These are phyloP conservation scores for Typhlichthys eigenmanni DNA, from an alignment of 2,797 vertebrate species.

Conservation along the genomic window DNA sequence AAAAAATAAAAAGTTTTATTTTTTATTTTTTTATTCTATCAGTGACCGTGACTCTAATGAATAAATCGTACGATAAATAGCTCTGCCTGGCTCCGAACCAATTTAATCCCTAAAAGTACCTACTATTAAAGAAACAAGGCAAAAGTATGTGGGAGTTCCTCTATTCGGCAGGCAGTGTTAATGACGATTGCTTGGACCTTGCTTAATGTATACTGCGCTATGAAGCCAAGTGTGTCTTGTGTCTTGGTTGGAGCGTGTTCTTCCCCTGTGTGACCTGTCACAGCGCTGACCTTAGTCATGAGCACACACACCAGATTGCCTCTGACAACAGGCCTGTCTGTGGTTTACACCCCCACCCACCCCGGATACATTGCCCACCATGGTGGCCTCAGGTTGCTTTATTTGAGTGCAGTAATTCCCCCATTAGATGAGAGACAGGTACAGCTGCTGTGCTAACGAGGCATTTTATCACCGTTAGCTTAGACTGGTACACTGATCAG, in stretches of 20 bases:
- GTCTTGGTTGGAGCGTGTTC: neutral
- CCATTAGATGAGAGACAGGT: conserved; percentile 76
- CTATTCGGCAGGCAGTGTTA: conserved; percentile 51
- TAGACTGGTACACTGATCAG: conserved; percentile 61
- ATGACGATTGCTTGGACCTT: conserved; percentile 57
- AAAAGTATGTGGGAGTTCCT: too few relatives aligned
- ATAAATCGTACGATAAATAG: too few relatives aligned
- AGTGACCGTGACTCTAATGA: too few relatives aligned
- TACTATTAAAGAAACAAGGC: too few relatives aligned
- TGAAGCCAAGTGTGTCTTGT: conserved; percentile 56
- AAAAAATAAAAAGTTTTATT: too few relatives aligned
- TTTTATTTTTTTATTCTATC: too few relatives aligned
- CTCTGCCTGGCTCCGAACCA: too few relatives aligned
- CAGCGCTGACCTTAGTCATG: conserved; percentile 45
- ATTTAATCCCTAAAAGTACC: too few relatives aligned
- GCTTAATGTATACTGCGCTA: conserved; percentile 49
- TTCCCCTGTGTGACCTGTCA: conserved; percentile 32
- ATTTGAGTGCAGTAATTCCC: conserved; percentile 79
- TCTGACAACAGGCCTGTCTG: conserved; percentile 46
- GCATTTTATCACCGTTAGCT: conserved; percentile 79
- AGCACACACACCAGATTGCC: conserved; percentile 49
- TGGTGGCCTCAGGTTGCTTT: conserved; percentile 70
- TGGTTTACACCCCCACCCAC: neutral
- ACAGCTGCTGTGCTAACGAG: conserved; percentile 77
- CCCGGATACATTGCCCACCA: neutral